phyloP scores from a whole-genome alignment of 2,888 invertebrate genomes.

The Andrena bucephala region DNA sequence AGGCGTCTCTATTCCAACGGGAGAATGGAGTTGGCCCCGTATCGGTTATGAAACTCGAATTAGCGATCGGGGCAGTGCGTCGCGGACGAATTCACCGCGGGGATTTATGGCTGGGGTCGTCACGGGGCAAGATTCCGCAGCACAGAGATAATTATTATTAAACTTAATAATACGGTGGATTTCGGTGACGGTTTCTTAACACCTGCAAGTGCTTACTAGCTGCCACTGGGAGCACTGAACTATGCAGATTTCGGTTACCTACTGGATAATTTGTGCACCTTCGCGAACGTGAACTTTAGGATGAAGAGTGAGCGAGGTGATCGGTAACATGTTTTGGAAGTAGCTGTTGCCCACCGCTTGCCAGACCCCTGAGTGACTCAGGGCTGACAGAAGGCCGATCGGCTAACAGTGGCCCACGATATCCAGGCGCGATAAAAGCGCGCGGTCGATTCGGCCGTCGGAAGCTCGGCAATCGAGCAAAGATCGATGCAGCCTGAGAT shows the following conservation, averaged over 20 bases:
- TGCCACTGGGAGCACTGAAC: too few species aligned
- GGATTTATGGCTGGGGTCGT: conserved; percentile 40
- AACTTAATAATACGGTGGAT: too few species aligned
- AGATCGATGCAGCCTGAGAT: conserved; percentile 31
- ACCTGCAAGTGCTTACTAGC: too few species aligned
- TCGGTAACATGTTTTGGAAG: too few species aligned
- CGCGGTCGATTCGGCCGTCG: conserved; percentile 9
- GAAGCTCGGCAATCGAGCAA: background rate
- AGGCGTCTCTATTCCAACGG: background rate
- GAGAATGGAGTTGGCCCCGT: background rate
- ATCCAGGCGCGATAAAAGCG: conserved; percentile 20
- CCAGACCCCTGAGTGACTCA: too few species aligned
- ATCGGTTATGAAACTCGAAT: conserved; percentile 48
- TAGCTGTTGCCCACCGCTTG: too few species aligned
- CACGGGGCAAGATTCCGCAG: conserved; percentile 18
- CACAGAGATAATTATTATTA: background rate
- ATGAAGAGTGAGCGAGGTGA: too few species aligned
- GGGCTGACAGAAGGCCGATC: too few species aligned
- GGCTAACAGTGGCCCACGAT: conserved; percentile 6
- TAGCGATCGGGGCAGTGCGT: conserved; percentile 6
- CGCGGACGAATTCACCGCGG: background rate
- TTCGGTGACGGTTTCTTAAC: too few species aligned
- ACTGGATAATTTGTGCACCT: too few species aligned
- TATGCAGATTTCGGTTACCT: too few species aligned
- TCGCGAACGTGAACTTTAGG: too few species aligned